A percentile compares a stretch with the other conserved stretches of the same genome.
Conservation (phyloP, 2,113 vertebrate genomes). For the Burhinus oedicnemus region DNA sequence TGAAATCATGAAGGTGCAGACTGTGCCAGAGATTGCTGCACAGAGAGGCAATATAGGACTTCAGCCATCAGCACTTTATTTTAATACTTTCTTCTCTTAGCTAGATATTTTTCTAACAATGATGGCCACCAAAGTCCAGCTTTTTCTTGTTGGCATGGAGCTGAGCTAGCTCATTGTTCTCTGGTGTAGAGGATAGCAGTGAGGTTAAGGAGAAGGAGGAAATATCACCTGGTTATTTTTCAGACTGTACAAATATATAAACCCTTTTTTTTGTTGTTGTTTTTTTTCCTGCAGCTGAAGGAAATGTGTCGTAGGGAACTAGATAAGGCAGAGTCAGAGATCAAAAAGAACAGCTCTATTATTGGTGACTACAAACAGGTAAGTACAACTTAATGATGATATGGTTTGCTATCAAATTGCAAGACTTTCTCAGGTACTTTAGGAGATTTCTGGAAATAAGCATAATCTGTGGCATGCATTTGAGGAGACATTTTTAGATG, state of each 20-base stretch:
- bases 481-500: background rate
- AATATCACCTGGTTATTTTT: background rate
- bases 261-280: background rate
- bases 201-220: background rate
- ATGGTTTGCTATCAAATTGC: background rate
- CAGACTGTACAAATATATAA: background rate
- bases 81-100: background rate
- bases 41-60: background rate
- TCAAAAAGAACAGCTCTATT: constrained; percentile 97
- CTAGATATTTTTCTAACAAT: background rate
- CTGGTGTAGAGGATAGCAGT: background rate
- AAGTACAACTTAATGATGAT: background rate
- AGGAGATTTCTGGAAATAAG: background rate
- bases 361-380: constrained; percentile 99
- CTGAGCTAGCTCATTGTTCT: background rate
- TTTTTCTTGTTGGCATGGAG: background rate
- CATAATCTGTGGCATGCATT: background rate
- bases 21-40: background rate
- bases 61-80: background rate
- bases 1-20: background rate
- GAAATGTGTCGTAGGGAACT: constrained; percentile 98
- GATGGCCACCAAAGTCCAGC: background rate
- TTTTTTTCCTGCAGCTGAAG: constrained; percentile 82
- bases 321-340: constrained; percentile 95
- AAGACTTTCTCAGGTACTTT: background rate